Base-by-base conservation (phyloP, 2,888 invertebrate species). In the Drosophila paramelanica region DNA sequence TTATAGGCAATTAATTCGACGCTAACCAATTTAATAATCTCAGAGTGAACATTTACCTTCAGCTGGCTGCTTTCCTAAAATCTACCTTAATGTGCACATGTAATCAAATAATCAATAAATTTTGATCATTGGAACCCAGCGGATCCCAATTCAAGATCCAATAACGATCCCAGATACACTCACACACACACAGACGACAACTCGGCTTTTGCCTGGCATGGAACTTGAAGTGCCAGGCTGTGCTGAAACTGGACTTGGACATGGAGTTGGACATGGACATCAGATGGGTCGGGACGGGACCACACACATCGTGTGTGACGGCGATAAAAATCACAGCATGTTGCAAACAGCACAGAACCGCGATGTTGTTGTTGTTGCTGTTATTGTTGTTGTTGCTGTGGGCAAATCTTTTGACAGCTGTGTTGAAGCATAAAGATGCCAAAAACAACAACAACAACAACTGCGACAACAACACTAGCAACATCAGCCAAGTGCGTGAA, bases 261-360 rank as follows among this genome's bases (percentile, higher is more conserved):
- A 1, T 79, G 73, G 77, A 70, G 61, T 41, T 61, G 73, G 59
- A 76, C 57, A 43, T 62, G 56, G 59, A 58, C 17, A 7, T 14
- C 56, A 20, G 33, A 55, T 55, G 58, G 38, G 49, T 39, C 36
- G 42, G 23, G 49, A 57, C 38, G 47, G 67, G 82, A 81, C 85
- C 85, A 85, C 85, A 85, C 85, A 79, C 84, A 55, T 74, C 73
- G 88, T 84, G 69, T 86, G 84, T 81, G 81, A 84, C 81, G 87
- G 85, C 89, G 88, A 89, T 89, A 89, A 85, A 85, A 85, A 89
- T 85, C 85, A 84, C 85, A 89, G 85, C 88, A 85, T 89, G 89
- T 81, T 81, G 85, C 88, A 85, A 89, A 84, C 85, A 85, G 77
- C 74, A 68, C 64, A 65, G 66, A 76, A 46, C 59, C 43, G 53